Percentiles rank a stretch among this genome's conserved stretches.
Conservation (phyloP, 2,113 vertebrate genomes). For the Salvelinus sp. region DNA sequence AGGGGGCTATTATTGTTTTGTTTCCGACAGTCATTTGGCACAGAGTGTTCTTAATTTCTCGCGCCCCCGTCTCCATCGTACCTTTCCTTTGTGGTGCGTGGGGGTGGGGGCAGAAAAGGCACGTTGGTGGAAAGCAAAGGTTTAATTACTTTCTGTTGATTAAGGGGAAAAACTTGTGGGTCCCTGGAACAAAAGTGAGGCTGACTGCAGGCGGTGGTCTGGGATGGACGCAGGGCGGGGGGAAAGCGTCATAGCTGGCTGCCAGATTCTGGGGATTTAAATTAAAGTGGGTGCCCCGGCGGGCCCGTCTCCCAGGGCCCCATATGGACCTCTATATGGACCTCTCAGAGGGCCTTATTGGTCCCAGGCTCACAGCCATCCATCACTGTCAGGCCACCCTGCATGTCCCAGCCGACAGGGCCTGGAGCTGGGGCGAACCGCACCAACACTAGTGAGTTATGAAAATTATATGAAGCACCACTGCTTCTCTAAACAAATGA, state of each 20-base stretch:
- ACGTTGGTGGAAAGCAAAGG: slow-evolving; percentile 69
- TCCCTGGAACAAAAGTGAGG: slow-evolving; percentile 69
- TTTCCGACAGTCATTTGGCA: slow-evolving; percentile 80
- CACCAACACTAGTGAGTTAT: slow-evolving; percentile 26
- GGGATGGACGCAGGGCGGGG: slow-evolving; percentile 54
- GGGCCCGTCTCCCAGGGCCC: slow-evolving; percentile 48
- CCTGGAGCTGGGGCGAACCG: slow-evolving; percentile 15
- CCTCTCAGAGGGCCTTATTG: slow-evolving; percentile 65
- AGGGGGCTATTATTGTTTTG: slow-evolving; percentile 76
- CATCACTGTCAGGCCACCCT: slow-evolving; percentile 75
- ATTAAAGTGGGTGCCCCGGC: slow-evolving; percentile 73
- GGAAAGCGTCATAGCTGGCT: slow-evolving; percentile 50
- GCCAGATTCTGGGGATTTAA: slow-evolving; percentile 75
- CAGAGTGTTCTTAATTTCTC: slow-evolving; percentile 72
- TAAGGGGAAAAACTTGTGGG: slow-evolving; percentile 72
- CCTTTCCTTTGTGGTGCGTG: slow-evolving; percentile 64
- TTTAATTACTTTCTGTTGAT: slow-evolving; percentile 83
- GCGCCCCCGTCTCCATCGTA: slow-evolving; percentile 45
- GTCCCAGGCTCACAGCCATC: slow-evolving; percentile 68
- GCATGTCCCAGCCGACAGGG: slow-evolving; percentile 22
- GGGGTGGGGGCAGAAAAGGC: slow-evolving; percentile 58
- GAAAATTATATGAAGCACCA: slow-evolving; percentile 20
- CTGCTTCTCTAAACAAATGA: background rate
- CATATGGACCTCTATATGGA: no score
- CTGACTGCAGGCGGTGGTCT: slow-evolving; percentile 55